Evolutionary conservation across 2,113 vertebrate genomes (phyloP), one percentile per base, ranked within the genome.

Genomic region (Proterorhinus semilunaris): DNA sequence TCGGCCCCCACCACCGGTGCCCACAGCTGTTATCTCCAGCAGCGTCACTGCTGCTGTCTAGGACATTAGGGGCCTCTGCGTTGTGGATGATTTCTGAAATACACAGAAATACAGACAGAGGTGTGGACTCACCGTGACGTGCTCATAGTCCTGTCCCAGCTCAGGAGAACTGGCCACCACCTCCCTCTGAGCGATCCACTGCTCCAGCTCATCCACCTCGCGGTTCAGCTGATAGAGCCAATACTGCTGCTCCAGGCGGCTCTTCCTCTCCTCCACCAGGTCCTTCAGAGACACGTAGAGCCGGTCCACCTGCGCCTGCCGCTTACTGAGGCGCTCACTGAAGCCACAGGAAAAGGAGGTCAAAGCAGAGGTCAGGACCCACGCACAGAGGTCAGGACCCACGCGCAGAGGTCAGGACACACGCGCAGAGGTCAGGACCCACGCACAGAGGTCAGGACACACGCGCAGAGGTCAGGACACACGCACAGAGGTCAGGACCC

Each of bases 241-340:
- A 79, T 97, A 98, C 78, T 98, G 96, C 89, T 99, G 96, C 88
- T 99, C 97, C 86, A 98, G 83, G 5, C 92, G 85, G 66, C 91
- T 95, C 88, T 96, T 95, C 66, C 94, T 90, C 44, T 98, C 96
- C 81, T 98, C 96, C 13, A 94, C 94, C 91, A 99, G 92, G 75
- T 97, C 97, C 93, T 98, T 99, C 91, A 99, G 94, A 0, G 95
- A 96, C 88, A 98, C 96, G 50, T 99, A 99, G 43, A 98, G 91
- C 10, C 97, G 95, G 92, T 98, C 96, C 72, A 98, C 95, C 92
- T 96, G 96, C 1, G 96, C 97, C 92, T 99, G 96, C 2, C 96
- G 93, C 81, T 94, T 94, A 90, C 96, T 99, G 89, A 99, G 96
- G 89, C 94, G 94, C 68, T 98, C 97, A 3, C 97, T 99, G 92